phyloP scores from a whole-genome alignment of 2,797 vertebrate species.

The Bradypodion pumilum region DNA sequence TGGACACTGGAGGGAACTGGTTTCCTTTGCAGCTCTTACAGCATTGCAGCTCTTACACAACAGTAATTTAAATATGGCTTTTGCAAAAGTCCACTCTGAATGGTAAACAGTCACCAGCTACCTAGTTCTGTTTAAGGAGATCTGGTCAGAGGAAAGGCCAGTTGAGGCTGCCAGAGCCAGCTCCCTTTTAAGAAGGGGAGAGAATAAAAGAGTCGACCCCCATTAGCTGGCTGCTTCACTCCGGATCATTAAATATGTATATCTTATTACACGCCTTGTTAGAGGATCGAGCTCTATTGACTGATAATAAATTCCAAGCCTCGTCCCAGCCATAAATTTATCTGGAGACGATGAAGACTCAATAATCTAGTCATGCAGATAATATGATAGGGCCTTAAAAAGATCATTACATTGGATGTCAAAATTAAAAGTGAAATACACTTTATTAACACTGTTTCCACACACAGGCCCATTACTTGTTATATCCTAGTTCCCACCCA shows the following conservation, averaged over 20 bases:
- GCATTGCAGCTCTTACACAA: neutral
- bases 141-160: neutral
- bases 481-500: slow-evolving; percentile 59
- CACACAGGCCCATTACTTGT: slow-evolving; percentile 69
- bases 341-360: slow-evolving; percentile 88
- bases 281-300: slow-evolving; percentile 89
- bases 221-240: slow-evolving; percentile 88
- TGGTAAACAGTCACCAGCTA: neutral
- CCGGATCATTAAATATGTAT: slow-evolving; percentile 99
- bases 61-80: neutral
- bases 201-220: slow-evolving; percentile 68
- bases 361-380: slow-evolving; percentile 89
- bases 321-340: slow-evolving; percentile 86
- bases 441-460: slow-evolving; percentile 79
- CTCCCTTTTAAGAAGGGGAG: slow-evolving; percentile 42
- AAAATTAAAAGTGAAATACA: slow-evolving; percentile 89
- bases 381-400: slow-evolving; percentile 86
- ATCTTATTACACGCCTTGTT: slow-evolving; percentile 95
- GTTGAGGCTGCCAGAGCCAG: neutral
- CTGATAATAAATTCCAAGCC: slow-evolving; percentile 93
- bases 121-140: neutral
- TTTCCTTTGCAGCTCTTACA: neutral
- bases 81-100: slow-evolving; percentile 8
- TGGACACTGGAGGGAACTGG: neutral
- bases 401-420: slow-evolving; percentile 88